Evolutionary conservation across 2,888 invertebrate genomes (phyloP), one percentile per base, ranked within the genome.

Genomic region (Heteropelma amictum): DNA sequence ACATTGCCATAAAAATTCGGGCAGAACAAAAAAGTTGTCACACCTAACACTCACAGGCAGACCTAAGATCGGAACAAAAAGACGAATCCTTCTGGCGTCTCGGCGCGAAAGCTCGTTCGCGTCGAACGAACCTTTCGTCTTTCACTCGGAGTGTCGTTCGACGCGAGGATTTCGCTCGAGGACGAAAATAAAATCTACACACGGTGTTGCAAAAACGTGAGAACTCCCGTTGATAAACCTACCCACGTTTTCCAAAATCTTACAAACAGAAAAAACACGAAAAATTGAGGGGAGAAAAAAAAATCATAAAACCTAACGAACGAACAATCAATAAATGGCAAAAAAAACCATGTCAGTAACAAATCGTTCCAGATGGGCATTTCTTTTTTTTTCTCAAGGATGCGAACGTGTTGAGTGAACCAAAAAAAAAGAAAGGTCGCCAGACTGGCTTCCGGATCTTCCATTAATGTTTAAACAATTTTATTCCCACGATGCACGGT

Each of bases 11-110:
- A 72, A 53, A 69, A 71, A 33, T 69, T 83, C 82, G 85, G 84
- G 83, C 82, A 86, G n/a, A 82, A 82, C 81, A 83, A 80, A 79
- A 77, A 30, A 45, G 3, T 53, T 42, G 63, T 61, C 73, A 86
- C 86, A 85, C 87, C 86, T 86, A 87, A 86, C 87, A 87, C 85
- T 84, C 83, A 87, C 87, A 87, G 82, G 87, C 87, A 87, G 83
- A 86, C 83, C 85, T 86, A 87, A 84, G 76, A 79, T 83, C 81
- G 83, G 84, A 84, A 78, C 80, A 84, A 86, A 67, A 67, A n/a
- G n/a, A 67, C 81, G 82, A 83, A 85, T 81, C 82, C 81, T 80
- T 82, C n/a, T n/a, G 79, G 79, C 49, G 49, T 78, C 77, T 79
- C 78, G 76, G 67, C 68, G 61, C 77, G 63, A 54, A 53, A n/a